Percentiles rank a stretch among this genome's conserved stretches.
These are phyloP conservation scores for Plectropomus leopardus DNA, from an alignment of 2,113 vertebrate genomes.

Conservation along the genomic window DNA sequence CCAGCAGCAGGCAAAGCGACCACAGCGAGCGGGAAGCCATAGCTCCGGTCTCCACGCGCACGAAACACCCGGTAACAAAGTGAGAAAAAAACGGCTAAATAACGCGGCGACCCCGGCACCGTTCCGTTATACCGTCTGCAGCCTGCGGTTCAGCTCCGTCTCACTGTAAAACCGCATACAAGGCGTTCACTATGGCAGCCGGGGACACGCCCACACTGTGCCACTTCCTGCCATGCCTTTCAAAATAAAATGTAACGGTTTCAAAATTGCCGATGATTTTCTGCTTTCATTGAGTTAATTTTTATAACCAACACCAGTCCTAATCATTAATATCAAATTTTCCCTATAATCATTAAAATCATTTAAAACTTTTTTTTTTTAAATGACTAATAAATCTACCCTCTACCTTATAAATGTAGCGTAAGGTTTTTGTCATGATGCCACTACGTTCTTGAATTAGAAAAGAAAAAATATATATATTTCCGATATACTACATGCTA, in stretches of 20 bases:
- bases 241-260: constrained; percentile 16
- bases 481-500: too few relatives aligned
- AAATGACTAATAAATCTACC: too few relatives aligned
- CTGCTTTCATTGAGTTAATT: too few relatives aligned
- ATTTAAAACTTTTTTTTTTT: too few relatives aligned
- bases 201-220: constrained; percentile 31
- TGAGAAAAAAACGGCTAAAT: neutral
- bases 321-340: too few relatives aligned
- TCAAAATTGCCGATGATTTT: too few relatives aligned
- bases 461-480: too few relatives aligned
- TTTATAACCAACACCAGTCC: too few relatives aligned
- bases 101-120: neutral
- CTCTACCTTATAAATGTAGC: too few relatives aligned
- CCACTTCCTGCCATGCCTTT: constrained; percentile 33
- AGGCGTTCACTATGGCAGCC: constrained; percentile 47
- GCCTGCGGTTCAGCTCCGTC: neutral
- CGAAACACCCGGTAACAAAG: neutral
- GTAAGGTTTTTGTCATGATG: too few relatives aligned
- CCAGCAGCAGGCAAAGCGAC: constrained; percentile 62
- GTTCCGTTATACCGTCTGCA: neutral
- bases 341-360: too few relatives aligned
- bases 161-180: constrained; percentile 45
- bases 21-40: constrained; percentile 30
- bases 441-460: too few relatives aligned
- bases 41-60: neutral